phyloP scores from a whole-genome alignment of 2,888 invertebrate species.

The Folsomia candida region DNA sequence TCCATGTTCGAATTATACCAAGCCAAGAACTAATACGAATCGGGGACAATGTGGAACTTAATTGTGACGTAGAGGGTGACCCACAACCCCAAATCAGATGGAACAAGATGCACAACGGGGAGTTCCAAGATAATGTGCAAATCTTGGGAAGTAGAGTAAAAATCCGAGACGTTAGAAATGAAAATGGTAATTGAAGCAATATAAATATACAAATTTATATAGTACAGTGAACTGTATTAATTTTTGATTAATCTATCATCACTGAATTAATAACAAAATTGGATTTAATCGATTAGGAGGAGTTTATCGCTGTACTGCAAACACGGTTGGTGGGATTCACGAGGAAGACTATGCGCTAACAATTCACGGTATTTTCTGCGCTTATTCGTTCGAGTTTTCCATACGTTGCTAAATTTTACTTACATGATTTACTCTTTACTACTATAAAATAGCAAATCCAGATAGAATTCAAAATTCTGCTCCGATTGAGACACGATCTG shows the following conservation, averaged over 20 bases:
- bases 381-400: background rate
- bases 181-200: slow-evolving; percentile 65
- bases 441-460: slow-evolving; percentile 35
- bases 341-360: slow-evolving; percentile 62
- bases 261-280: background rate
- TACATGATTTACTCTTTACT: background rate
- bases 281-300: background rate
- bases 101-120: slow-evolving; percentile 60
- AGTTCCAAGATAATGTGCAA: slow-evolving; percentile 62
- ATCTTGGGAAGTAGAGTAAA: slow-evolving; percentile 61
- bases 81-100: slow-evolving; percentile 62
- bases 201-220: too few species aligned
- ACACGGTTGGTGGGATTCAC: slow-evolving; percentile 58
- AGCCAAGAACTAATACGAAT: slow-evolving; percentile 58
- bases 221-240: too few species aligned
- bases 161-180: slow-evolving; percentile 60
- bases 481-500: slow-evolving; percentile 60
- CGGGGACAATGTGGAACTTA: slow-evolving; percentile 65
- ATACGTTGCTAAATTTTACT: background rate
- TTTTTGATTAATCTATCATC: background rate
- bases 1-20: slow-evolving; percentile 54
- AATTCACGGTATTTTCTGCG: slow-evolving; percentile 63
- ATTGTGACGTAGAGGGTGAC: slow-evolving; percentile 62
- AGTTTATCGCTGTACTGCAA: slow-evolving; percentile 66
- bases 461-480: slow-evolving; percentile 46